Conservation (phyloP, 2,888 invertebrate species). For the Ernsta delagoae region DNA sequence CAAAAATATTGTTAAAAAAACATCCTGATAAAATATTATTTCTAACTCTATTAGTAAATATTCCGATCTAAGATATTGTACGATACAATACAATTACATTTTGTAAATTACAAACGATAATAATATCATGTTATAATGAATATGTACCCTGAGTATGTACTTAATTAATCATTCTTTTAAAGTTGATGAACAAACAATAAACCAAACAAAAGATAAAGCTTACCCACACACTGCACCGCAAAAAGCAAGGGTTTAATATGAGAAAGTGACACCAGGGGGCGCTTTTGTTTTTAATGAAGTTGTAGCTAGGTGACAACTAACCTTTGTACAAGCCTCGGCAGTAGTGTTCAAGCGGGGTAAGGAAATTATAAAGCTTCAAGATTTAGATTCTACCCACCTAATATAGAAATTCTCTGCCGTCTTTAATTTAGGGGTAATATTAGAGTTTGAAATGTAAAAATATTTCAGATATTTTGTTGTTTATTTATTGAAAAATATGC, state of each 20-base stretch:
- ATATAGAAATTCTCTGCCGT: neutral
- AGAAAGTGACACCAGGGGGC: conserved; percentile 51
- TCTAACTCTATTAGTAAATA: no score
- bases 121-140: no score
- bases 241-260: conserved; percentile 43
- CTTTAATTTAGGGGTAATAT: no score
- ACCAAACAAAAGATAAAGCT: no score
- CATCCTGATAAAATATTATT: no score
- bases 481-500: no score
- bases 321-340: no score
- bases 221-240: conserved; percentile 6
- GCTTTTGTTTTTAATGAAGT: conserved; percentile 61
- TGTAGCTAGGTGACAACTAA: conserved; percentile 55
- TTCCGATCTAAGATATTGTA: no score
- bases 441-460: no score
- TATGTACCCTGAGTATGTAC: neutral
- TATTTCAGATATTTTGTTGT: no score
- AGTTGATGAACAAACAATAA: neutral
- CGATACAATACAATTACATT: neutral
- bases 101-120: neutral
- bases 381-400: neutral
- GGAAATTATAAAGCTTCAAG: conserved; percentile 1
- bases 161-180: neutral
- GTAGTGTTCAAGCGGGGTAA: no score
- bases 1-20: no score